A percentile compares a stretch with the other conserved stretches of the same genome.
Conservation (phyloP, 2,113 vertebrate genomes). For the Pituophis catenifer region DNA sequence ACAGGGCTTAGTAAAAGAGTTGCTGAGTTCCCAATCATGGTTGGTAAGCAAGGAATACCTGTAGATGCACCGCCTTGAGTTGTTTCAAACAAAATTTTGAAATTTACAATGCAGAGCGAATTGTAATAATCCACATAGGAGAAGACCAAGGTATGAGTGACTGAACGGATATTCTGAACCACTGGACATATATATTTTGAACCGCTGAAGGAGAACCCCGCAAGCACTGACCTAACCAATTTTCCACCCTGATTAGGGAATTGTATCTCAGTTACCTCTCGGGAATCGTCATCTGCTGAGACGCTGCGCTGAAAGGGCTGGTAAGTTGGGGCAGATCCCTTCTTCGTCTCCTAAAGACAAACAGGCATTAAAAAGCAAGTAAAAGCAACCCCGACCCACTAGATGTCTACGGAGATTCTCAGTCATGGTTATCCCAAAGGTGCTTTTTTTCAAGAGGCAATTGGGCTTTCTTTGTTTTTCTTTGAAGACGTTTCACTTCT, state of each 20-base stretch:
- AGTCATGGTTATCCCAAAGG: no score
- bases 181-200: not conserved
- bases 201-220: not conserved
- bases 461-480: no score
- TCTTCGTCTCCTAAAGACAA: constrained; percentile 82
- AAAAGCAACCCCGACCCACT: not conserved
- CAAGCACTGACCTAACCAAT: no score
- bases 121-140: no score
- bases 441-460: no score
- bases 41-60: not conserved
- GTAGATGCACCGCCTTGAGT: not conserved
- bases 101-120: not conserved
- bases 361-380: not conserved
- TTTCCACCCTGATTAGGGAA: not conserved
- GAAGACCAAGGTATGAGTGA: not conserved
- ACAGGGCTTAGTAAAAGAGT: not conserved
- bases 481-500: no score
- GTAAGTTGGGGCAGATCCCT: constrained; percentile 84
- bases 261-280: constrained; percentile 69
- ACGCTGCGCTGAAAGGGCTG: constrained; percentile 88
- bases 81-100: not conserved
- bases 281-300: constrained; percentile 84
- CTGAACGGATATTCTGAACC: not conserved
- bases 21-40: not conserved
- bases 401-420: not conserved